Base-by-base conservation (phyloP, 2,888 invertebrate species). In the Mesopsocus fuscifrons region DNA sequence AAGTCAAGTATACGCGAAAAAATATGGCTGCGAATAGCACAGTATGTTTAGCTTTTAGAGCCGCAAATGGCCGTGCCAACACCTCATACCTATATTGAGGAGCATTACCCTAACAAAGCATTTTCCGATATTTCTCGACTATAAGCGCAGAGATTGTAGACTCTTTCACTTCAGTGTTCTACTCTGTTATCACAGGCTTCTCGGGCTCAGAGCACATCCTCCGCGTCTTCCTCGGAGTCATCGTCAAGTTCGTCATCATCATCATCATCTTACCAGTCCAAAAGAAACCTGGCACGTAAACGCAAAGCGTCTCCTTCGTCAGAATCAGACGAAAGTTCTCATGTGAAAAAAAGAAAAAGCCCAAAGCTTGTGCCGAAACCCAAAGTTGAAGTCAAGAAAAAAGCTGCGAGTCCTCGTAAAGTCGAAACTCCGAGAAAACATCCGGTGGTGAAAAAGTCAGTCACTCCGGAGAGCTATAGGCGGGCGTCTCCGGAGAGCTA, bases 181-280 rank as follows among this genome's bases (percentile, higher is more conserved):
- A n/a, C n/a, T n/a, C n/a, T n/a, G n/a, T n/a, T n/a, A n/a, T n/a
- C n/a, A n/a, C n/a, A n/a, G n/a, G n/a, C n/a, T n/a, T n/a, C n/a
- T n/a, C n/a, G n/a, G n/a, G n/a, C n/a, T n/a, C n/a, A n/a, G n/a
- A n/a, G n/a, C n/a, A n/a, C n/a, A n/a, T n/a, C n/a, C n/a, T n/a
- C n/a, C n/a, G n/a, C n/a, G n/a, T n/a, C n/a, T n/a, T n/a, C n/a
- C n/a, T n/a, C n/a, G n/a, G 72, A 71, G 35, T 61, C 62, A 46
- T 73, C 72, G 21, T 60, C 63, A 3, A 71, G 72, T 49, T 72
- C 76, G 8, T 69, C 72, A 1, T 70, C 72, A 3, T 70, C 72
- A 3, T 72, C 74, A 49, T 67, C 67, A 1, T 59, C 64, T 11
- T 64, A 65, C 20, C 69, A 45, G 42, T 45, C 50, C 18, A 35